phyloP scores from a whole-genome alignment of 2,888 invertebrate genomes.

The Hemaris fuciformis region DNA sequence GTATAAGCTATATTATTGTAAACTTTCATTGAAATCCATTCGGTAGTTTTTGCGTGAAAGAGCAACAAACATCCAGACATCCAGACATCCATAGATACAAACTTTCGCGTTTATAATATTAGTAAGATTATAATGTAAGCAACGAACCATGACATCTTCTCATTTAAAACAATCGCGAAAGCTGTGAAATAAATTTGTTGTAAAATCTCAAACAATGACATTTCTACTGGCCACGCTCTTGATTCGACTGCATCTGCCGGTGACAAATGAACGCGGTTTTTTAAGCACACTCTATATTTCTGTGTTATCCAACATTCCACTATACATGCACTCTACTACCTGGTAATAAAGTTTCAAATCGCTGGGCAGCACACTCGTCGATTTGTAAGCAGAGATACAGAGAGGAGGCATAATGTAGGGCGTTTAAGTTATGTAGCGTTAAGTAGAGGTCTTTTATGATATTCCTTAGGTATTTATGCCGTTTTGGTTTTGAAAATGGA shows the following conservation, averaged over 20 bases:
- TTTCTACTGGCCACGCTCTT: conserved; percentile 43
- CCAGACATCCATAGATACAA: too few species aligned
- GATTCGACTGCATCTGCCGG: conserved; percentile 76
- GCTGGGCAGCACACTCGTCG: conserved; percentile 7
- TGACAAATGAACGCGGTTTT: conserved; percentile 79
- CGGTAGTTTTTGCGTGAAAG: too few species aligned
- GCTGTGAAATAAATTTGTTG: too few species aligned
- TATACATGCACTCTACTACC: conserved; percentile 27
- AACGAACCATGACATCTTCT: too few species aligned
- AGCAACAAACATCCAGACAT: too few species aligned
- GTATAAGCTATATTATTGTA: too few species aligned
- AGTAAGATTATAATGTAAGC: too few species aligned
- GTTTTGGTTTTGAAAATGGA: conserved; percentile 30
- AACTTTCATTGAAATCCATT: too few species aligned
- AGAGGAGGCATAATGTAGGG: conserved; percentile 58
- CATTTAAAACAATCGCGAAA: too few species aligned
- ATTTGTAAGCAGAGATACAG: conserved; percentile 45
- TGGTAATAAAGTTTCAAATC: conserved; percentile 32
- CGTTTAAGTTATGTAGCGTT: conserved; percentile 66
- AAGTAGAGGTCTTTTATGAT: conserved; percentile 57
- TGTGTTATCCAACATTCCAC: conserved; percentile 36
- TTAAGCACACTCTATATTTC: conserved; percentile 70
- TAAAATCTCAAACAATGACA: background rate
- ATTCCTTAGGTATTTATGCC: conserved; percentile 39
- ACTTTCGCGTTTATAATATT: too few species aligned